phyloP scores from a whole-genome alignment of 2,797 vertebrate species.

The Champsocephalus esox region DNA sequence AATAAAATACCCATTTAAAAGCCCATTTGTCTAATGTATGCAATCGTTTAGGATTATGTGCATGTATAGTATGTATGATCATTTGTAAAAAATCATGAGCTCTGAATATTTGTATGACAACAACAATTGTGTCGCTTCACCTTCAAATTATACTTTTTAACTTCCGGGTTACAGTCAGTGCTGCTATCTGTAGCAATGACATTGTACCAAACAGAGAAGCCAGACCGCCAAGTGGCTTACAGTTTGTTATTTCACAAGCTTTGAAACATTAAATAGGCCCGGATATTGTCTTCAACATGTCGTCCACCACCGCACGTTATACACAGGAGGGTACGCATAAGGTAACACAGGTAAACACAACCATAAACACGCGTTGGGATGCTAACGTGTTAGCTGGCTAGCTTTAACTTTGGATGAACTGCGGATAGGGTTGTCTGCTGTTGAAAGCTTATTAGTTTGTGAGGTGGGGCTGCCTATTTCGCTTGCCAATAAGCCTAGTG shows the following conservation, averaged over 20 bases:
- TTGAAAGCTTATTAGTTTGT: conserved; percentile 1
- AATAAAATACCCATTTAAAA: conserved; percentile 47
- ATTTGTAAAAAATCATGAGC: background rate
- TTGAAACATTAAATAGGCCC: conserved; percentile 20
- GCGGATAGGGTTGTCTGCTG: background rate
- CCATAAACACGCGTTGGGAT: background rate
- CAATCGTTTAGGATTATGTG: background rate
- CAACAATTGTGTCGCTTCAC: background rate
- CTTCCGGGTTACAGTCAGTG: conserved; percentile 71
- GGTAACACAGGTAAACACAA: conserved; percentile 54
- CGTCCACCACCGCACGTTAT: conserved; percentile 62
- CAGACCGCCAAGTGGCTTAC: background rate
- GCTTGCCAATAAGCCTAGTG: background rate
- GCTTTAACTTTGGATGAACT: conserved; percentile 9
- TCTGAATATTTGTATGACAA: background rate
- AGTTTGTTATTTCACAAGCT: conserved; percentile 16
- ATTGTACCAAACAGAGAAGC: conserved; percentile 58
- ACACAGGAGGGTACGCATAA: conserved; percentile 51
- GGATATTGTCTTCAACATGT: conserved; percentile 65
- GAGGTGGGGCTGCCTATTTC: background rate
- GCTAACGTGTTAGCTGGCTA: conserved; percentile 56
- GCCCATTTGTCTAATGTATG: background rate
- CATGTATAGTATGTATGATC: accelerated
- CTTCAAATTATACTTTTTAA: background rate
- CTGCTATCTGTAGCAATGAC: conserved; percentile 57